phyloP scores from a whole-genome alignment of 2,888 invertebrate genomes.

The Fragum whitleyi region DNA sequence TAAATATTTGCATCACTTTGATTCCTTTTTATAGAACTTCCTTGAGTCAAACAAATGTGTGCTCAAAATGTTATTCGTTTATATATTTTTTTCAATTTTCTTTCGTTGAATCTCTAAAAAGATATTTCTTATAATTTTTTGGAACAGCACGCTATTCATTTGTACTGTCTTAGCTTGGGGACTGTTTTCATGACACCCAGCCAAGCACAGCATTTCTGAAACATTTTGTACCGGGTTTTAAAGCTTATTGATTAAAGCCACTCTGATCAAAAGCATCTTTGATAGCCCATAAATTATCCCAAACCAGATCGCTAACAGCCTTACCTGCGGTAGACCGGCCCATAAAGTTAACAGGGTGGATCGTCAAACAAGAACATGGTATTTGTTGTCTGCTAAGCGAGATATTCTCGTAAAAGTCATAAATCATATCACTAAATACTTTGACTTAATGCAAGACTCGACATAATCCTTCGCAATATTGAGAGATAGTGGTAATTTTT shows the following conservation, averaged over 20 bases:
- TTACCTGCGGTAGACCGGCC: neutral
- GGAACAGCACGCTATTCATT: no score
- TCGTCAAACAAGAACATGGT: neutral
- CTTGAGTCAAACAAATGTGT: no score
- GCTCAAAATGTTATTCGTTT: no score
- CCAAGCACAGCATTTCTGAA: neutral
- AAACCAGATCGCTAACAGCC: neutral
- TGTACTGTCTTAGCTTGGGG: no score
- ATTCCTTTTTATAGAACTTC: no score
- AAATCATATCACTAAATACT: slow-evolving; percentile 1
- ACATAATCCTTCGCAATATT: no score
- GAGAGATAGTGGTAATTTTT: no score
- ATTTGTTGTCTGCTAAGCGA: neutral
- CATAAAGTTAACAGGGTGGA: neutral
- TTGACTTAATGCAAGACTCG: neutral
- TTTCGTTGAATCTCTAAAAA: no score
- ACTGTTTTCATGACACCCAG: no score
- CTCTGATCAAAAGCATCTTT: slow-evolving; percentile 4
- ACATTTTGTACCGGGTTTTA: neutral
- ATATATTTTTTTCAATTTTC: no score
- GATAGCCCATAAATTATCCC: slow-evolving; percentile 1
- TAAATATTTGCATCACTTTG: no score
- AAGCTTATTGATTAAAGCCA: neutral
- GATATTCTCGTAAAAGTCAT: neutral
- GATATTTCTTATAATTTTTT: no score